These are phyloP conservation scores for Acanthosoma haemorrhoidale DNA, from an alignment of 2,888 invertebrate species.

Conservation along the genomic window DNA sequence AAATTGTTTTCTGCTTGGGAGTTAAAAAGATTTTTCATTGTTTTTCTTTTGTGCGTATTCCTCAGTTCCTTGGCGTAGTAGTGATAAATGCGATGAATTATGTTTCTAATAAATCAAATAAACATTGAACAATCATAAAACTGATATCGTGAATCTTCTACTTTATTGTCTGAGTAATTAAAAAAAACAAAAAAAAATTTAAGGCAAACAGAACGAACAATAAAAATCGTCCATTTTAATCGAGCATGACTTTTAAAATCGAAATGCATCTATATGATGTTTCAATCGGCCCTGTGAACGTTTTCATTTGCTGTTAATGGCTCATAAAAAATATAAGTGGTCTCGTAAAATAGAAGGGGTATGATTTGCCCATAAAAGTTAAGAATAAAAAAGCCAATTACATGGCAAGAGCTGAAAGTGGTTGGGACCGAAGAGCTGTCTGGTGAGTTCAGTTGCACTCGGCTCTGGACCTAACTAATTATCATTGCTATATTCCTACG, in stretches of 20 bases:
- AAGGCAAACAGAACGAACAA: not conserved
- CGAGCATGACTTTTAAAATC: not conserved
- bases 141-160: too few relatives aligned
- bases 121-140: too few relatives aligned
- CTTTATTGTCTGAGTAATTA: too few relatives aligned
- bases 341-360: not conserved
- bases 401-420: not conserved
- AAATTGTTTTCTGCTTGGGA: too few relatives aligned
- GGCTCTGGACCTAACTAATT: not conserved
- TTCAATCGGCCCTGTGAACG: not conserved
- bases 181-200: too few relatives aligned
- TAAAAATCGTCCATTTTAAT: not conserved
- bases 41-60: too few relatives aligned
- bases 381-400: not conserved
- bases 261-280: not conserved
- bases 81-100: too few relatives aligned
- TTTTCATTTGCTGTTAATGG: conserved; percentile 20
- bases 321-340: not conserved
- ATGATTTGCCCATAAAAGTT: conserved; percentile 5
- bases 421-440: not conserved
- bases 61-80: too few relatives aligned
- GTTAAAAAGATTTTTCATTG: too few relatives aligned
- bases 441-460: not conserved
- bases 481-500: not conserved
- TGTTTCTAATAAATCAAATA: too few relatives aligned